Conservation (phyloP, 1,140 invertebrate species). For the Bacillus rossius region DNA sequence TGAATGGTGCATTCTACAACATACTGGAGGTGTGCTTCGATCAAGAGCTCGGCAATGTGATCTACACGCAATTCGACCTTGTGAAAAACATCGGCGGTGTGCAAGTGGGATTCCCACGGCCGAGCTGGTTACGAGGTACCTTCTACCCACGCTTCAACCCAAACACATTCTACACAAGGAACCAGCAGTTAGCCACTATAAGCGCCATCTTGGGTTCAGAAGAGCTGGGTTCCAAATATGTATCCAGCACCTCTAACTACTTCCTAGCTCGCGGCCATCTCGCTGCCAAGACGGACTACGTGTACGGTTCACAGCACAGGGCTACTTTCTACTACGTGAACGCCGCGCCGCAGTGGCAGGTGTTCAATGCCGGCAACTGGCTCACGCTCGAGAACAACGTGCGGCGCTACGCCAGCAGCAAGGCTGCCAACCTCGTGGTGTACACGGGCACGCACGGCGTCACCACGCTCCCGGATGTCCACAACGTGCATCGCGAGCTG, state of each 20-base stretch:
- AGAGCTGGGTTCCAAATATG: conserved; percentile 30
- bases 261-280: conserved; percentile 42
- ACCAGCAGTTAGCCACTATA: conserved; percentile 20
- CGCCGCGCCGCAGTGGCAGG: conserved; percentile 43
- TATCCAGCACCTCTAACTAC: conserved; percentile 22
- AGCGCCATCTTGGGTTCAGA: conserved; percentile 31
- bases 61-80: conserved; percentile 19
- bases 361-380: conserved; percentile 46
- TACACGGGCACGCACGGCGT: conserved; percentile 38
- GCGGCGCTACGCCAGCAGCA: not conserved
- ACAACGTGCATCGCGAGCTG: conserved; percentile 39
- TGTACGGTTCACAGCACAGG: conserved; percentile 31
- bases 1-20: conserved; percentile 15
- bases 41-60: conserved; percentile 8
- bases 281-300: conserved; percentile 40
- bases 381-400: conserved; percentile 28
- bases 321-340: conserved; percentile 45
- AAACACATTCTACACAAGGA: conserved; percentile 23
- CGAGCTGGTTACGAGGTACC: conserved; percentile 23
- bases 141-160: conserved; percentile 27
- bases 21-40: conserved; percentile 25
- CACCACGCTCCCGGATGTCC: conserved; percentile 24
- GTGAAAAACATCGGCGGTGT: conserved; percentile 13
- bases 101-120: conserved; percentile 17
- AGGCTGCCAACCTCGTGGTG: not conserved